Evolutionary conservation across 2,888 invertebrate genomes (phyloP).

Genomic region (Aleiodes alternator): DNA sequence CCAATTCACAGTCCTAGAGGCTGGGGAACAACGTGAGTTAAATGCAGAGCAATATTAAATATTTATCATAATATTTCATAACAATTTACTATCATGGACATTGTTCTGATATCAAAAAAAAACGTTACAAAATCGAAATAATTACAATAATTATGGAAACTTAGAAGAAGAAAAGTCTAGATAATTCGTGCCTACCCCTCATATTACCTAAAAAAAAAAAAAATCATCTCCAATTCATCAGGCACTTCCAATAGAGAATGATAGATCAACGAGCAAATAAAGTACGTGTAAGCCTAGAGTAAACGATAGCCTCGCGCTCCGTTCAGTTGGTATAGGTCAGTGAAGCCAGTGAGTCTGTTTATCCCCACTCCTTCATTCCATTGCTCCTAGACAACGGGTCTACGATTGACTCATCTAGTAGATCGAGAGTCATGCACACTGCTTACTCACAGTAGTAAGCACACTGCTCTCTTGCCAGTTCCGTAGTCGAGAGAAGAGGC

Average conservation of each 20-base stretch:
- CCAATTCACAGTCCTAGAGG: too few species aligned
- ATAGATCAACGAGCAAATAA: slow-evolving; percentile 4
- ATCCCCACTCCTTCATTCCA: slow-evolving; percentile 56
- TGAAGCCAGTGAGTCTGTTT: slow-evolving; percentile 65
- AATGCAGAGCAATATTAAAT: too few species aligned
- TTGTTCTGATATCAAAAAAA: too few species aligned
- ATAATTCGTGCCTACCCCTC: too few species aligned
- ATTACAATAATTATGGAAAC: too few species aligned
- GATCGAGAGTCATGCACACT: slow-evolving; percentile 43
- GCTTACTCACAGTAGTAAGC: slow-evolving; percentile 25
- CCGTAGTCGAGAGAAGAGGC: neutral
- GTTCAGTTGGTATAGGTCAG: slow-evolving; percentile 71
- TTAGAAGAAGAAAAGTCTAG: too few species aligned
- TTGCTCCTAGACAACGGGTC: slow-evolving; percentile 72
- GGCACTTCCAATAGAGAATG: neutral
- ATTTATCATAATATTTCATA: too few species aligned
- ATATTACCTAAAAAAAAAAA: too few species aligned
- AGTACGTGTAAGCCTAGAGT: slow-evolving; percentile 14
- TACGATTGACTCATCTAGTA: slow-evolving; percentile 71
- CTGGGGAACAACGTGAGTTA: too few species aligned
- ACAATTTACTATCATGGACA: too few species aligned
- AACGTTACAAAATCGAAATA: too few species aligned
- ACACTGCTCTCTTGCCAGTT: slow-evolving; percentile 7
- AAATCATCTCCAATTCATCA: too few species aligned
- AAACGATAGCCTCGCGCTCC: slow-evolving; percentile 39